Evolutionary conservation across 2,797 vertebrate genomes (phyloP).

Genomic region (Siniperca undulata): DNA sequence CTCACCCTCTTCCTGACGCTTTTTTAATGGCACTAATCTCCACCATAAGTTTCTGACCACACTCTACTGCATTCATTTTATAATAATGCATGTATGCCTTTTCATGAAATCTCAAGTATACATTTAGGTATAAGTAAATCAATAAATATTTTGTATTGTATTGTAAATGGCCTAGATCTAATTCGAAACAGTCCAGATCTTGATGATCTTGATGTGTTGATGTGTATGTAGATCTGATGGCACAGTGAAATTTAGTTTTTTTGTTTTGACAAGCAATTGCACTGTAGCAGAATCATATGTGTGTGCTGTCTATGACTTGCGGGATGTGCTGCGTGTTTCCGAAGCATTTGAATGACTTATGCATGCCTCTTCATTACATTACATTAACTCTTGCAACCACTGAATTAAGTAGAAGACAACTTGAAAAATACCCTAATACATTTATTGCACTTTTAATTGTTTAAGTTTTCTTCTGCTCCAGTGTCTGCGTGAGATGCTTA

Average conservation of each 20-base stretch:
- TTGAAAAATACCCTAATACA: not conserved
- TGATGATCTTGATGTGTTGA: too few relatives aligned
- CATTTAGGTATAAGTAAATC: not conserved
- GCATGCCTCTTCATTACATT: constrained; percentile 13
- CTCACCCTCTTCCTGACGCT: constrained; percentile 9
- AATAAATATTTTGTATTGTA: not conserved
- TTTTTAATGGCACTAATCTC: constrained; percentile 25
- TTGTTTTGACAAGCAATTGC: constrained; percentile 3
- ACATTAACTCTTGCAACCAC: constrained; percentile 6
- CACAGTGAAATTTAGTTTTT: not conserved
- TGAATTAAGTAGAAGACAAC: not conserved
- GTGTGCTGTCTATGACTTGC: not conserved
- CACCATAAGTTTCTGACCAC: not conserved
- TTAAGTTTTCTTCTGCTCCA: not conserved
- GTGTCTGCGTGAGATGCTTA: too few relatives aligned
- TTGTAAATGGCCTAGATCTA: not conserved
- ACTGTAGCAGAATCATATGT: not conserved
- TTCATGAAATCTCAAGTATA: not conserved
- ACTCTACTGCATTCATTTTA: not conserved
- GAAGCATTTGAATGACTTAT: not conserved
- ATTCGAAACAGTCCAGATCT: not conserved
- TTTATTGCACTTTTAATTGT: not conserved
- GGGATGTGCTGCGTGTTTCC: not conserved
- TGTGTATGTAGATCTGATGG: not conserved
- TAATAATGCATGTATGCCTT: not conserved